Evolutionary conservation across 2,797 vertebrate genomes (phyloP), one percentile per base, ranked within the genome.

Genomic region (Huso huso): DNA sequence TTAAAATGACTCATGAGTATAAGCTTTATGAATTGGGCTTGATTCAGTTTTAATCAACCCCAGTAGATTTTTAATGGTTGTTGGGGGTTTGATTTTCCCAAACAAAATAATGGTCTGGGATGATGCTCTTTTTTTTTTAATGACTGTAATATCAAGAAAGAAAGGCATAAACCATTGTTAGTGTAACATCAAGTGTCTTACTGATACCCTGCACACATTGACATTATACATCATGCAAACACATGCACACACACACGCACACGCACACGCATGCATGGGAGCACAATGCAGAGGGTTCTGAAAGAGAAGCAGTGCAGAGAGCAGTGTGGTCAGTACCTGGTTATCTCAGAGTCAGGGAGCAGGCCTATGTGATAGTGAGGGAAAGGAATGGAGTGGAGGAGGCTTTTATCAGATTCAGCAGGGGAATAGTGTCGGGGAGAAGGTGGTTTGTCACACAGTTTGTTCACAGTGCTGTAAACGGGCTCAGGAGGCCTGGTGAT

Each of bases 401-500:
- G 93, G 86, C 92, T 96, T 93, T 95, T 96, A 88, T 95, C 92
- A 81, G 90, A 95, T 90, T 97, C 94, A 83, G 95, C 82, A 75
- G 93, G 93, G 88, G 93, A 97, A 89, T 93, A 96, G 88, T 94
- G 94, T 81, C 88, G 91, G 84, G 95, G 93, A 87, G 94, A 96
- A 86, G 93, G 89, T 83, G 89, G 91, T 85, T 93, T 94, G 87
- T 98, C 95, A 91, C 93, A 93, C 76, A 95, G 89, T 95, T 98
- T 98, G 93, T 98, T 98, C 91, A 97, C 94, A 94, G 95, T 96
- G 95, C 95, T 98, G 94, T 96, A 97, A 92, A 98, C 95, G 65
- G 95, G 95, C 90, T 98, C 95, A 78, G 94, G 92, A 89, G 93
- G 93, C 94, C 95, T 97, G 79, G 82, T 83, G 76, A 82, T 71